Base-by-base conservation (phyloP, 2,797 vertebrate species). In the Erethizon dorsatum region DNA sequence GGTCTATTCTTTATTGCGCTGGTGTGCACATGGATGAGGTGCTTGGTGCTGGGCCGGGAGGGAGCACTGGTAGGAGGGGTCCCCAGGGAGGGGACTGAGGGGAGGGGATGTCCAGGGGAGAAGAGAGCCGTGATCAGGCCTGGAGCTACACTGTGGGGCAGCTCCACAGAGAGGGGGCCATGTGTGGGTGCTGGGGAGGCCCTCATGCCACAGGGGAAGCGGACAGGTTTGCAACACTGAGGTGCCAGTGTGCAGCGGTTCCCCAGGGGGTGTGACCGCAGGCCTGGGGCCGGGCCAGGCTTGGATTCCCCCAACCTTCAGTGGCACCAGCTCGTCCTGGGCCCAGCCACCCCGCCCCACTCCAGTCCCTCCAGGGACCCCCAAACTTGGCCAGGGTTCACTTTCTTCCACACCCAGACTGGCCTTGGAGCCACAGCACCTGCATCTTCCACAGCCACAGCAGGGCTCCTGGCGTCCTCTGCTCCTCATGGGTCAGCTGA, bases 1-100 rank as follows among this genome's bases (percentile, higher is more conserved):
- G 47, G 0, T 54, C 89, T 88, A 2, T 33, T 92, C n/a, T 96
- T 94, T 94, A 88, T 94, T 93, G 22, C 54, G 41, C 67, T 24
- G 82, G 20, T n/a, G 54, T 61, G 14, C 65, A 59, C 57, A 57
- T 50, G 83, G 89, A 56, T 31, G 56, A 50, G 8, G 33, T 5
- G 9, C 75, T 88, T 6, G 52, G 28, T 59, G 88, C 77, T 37
- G 65, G 63, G 11, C 9, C 47, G 50, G 52, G 75, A 50, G 88
- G 45, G 24, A 26, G 56, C 20, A 14, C 15, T 10, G 45, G 50
- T 56, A 24, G 26, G 33, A 37, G 31, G 6, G 20, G 37, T 63
- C 52, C 26, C 7, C 0, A 24, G 57, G n/a, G 26, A 56, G 5
- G 47, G 22, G 5, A 26, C 3, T 4, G 13, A 13, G 12, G 52